phyloP scores from a whole-genome alignment of 1,140 invertebrate genomes.

The Solen grandis region DNA sequence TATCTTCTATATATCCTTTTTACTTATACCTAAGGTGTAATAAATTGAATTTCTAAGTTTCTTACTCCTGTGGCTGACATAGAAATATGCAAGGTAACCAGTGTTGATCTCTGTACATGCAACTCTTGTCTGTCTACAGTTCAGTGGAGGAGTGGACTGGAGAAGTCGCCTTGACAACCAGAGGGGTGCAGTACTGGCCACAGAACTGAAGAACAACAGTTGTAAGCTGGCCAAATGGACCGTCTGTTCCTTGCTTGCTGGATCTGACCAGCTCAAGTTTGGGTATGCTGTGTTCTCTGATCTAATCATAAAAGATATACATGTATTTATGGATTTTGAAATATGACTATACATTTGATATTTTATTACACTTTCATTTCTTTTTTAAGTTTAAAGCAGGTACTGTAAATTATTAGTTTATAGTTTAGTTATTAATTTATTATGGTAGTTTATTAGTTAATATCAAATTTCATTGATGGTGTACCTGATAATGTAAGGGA shows the following conservation, averaged over 20 bases:
- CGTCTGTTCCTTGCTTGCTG: slow-evolving; percentile 93
- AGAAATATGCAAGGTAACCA: too few species aligned
- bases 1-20: too few species aligned
- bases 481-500: too few species aligned
- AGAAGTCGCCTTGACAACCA: slow-evolving; percentile 98
- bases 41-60: background rate
- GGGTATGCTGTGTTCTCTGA: slow-evolving; percentile 87
- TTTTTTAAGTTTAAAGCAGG: too few species aligned
- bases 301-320: background rate
- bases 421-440: too few species aligned
- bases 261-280: slow-evolving; percentile 99
- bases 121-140: slow-evolving; percentile 80
- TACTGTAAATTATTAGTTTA: too few species aligned
- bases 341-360: too few species aligned
- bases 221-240: slow-evolving; percentile 99
- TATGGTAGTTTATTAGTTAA: too few species aligned
- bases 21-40: background rate
- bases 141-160: slow-evolving; percentile 98
- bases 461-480: too few species aligned
- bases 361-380: too few species aligned
- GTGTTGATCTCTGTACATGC: too few species aligned
- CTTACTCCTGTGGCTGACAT: background rate
- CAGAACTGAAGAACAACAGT: slow-evolving; percentile 98
- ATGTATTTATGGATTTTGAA: too few species aligned
- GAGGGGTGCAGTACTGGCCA: slow-evolving; percentile 98